phyloP scores from a whole-genome alignment of 2,888 invertebrate genomes.

The Amphipoea oculea region DNA sequence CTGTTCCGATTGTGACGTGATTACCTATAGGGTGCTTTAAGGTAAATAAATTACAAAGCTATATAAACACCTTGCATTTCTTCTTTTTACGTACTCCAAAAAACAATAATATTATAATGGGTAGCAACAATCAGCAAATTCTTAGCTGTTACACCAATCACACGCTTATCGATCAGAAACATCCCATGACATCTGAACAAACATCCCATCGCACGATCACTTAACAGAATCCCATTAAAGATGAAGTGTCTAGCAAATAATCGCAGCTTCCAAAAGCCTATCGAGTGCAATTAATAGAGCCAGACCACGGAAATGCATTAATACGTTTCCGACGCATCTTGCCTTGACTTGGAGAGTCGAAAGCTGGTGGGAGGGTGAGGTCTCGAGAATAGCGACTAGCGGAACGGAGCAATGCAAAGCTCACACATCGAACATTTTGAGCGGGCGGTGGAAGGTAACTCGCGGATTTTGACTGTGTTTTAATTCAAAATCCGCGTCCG shows the following conservation, averaged over 20 bases:
- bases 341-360: conserved; percentile 18
- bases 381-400: conserved; percentile 5
- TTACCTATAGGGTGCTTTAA: not conserved
- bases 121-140: not conserved
- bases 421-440: not conserved
- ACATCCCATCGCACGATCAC: conserved; percentile 29
- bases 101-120: not conserved
- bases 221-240: conserved; percentile 45
- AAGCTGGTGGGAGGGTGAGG: conserved; percentile 8
- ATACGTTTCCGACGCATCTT: conserved; percentile 50
- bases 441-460: no score
- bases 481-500: not conserved
- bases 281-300: conserved; percentile 56
- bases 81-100: not conserved
- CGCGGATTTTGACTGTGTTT: no score
- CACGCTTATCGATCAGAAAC: not conserved
- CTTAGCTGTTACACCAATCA: not conserved
- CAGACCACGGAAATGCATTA: conserved; percentile 63
- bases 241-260: conserved; percentile 60
- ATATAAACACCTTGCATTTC: not conserved
- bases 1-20: not conserved
- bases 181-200: conserved; percentile 37
- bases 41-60: not conserved
- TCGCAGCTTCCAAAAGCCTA: conserved; percentile 49
- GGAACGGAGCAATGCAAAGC: no score